phyloP scores from a whole-genome alignment of 2,797 vertebrate species.

The Dromococcyx pavoninus region DNA sequence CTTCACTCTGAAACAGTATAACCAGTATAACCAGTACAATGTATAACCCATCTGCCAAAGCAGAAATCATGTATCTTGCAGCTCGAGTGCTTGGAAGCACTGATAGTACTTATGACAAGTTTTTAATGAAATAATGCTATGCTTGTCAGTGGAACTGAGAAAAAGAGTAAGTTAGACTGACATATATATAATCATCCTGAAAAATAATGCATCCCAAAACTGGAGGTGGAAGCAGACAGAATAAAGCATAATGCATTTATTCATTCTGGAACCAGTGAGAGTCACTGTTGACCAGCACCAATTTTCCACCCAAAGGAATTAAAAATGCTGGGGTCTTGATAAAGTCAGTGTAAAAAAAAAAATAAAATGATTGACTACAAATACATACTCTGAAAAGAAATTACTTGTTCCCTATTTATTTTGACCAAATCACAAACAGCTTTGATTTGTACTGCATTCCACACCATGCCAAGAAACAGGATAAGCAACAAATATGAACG shows the following conservation, averaged over 20 bases:
- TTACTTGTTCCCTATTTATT: not conserved
- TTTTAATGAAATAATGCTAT: conserved; percentile 48
- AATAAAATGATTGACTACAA: not conserved
- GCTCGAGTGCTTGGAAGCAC: not conserved
- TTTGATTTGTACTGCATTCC: not conserved
- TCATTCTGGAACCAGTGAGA: not conserved
- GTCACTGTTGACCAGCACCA: not conserved
- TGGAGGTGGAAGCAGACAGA: not conserved
- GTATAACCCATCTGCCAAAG: not conserved
- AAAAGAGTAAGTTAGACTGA: not conserved
- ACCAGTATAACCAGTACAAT: not conserved
- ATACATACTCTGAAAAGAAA: not conserved
- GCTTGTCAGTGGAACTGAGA: not conserved
- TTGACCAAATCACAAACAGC: not conserved
- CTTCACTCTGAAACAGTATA: not conserved
- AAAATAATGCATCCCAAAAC: not conserved
- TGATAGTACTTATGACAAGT: conserved; percentile 11
- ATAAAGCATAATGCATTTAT: not conserved
- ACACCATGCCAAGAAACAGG: not conserved
- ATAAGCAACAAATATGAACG: not conserved
- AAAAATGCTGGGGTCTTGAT: not conserved
- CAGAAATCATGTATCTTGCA: not conserved
- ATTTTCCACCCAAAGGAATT: not conserved
- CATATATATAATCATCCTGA: conserved; percentile 7
- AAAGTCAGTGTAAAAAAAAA: not conserved